Evolutionary conservation across 37 sponge, comb jelly and placozoan species (phyloP), one percentile per base, ranked within the genome.

Genomic region (Spongilla lacustris): DNA sequence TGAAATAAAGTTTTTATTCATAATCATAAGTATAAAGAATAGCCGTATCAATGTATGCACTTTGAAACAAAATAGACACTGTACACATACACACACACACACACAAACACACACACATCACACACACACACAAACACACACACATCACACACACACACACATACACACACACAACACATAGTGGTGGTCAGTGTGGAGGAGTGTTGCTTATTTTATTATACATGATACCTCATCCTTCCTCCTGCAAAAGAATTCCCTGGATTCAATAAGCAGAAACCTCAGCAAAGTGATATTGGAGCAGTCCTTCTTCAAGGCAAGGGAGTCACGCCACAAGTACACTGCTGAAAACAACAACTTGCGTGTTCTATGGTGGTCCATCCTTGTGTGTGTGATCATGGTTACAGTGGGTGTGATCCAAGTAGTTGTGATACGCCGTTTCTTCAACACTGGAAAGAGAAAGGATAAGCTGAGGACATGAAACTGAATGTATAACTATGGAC

Each of bases 311-410:
- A 92, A 82, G 49, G 90, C 85, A 24, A 69, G 95, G 11, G 95
- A 95, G 74, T 84, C 90, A 10, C 86, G 95, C 22, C 95, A 95
- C 84, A 86, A 87, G 66, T 75, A 95, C 82, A 92, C 95, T 0
- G 78, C 68, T 33, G 95, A 95, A 37, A 87, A 82, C 66, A 95
- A 86, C 83, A 33, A 81, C 49, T 26, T 1, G 5, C 81, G 92
- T 2, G 95, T 95, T 12, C 2, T 74, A 31, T 92, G 79, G 83
- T 95, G 94, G 87, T 95, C 95, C 22, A 8, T 92, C 0, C 38
- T 87, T 23, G 83, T 90, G 35, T 81, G 86, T 76, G 70, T 79
- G 2, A 79, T 95, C 35, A 80, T 95, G 27, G 34, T 92, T 25
- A 81, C 76, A n/a, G 89, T 92, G 27, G 92, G 93, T 5, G 68